Evolutionary conservation across 2,797 vertebrate species (phyloP).

Genomic region (Sebastolobus altivelis): DNA sequence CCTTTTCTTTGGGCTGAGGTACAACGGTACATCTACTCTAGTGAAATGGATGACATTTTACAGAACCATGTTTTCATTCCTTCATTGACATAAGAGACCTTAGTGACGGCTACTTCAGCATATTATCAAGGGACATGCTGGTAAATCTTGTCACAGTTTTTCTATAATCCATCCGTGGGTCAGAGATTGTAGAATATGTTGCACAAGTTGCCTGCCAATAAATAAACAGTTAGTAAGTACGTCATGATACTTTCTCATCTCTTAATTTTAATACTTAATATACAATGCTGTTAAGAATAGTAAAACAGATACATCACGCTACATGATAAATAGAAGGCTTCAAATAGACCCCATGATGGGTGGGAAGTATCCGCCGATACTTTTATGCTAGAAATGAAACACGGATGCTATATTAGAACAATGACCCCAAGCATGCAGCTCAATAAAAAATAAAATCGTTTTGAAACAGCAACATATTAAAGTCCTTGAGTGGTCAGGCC

Average conservation of each 20-base stretch:
- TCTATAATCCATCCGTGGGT: too few species aligned
- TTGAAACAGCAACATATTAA: neutral
- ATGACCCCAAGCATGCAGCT: neutral
- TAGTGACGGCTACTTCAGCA: neutral
- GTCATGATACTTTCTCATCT: too few species aligned
- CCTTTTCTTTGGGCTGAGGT: slow-evolving; percentile 6
- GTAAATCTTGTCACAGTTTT: neutral
- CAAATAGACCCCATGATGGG: too few species aligned
- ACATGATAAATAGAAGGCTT: too few species aligned
- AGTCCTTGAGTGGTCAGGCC: neutral
- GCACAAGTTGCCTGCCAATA: too few species aligned
- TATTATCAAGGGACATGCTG: neutral
- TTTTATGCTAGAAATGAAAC: neutral
- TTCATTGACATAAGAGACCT: neutral
- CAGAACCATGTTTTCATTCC: neutral
- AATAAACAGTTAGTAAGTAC: too few species aligned
- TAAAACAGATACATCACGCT: too few species aligned
- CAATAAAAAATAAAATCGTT: neutral
- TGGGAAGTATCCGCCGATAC: too few species aligned
- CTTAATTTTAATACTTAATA: too few species aligned
- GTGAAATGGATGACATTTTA: slow-evolving; percentile 15
- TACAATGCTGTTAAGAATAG: too few species aligned
- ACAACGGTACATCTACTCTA: neutral
- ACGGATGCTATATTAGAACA: neutral
- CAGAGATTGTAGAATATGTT: too few species aligned